These are phyloP conservation scores for Clarias gariepinus DNA, from an alignment of 2,113 vertebrate genomes.

Conservation along the genomic window DNA sequence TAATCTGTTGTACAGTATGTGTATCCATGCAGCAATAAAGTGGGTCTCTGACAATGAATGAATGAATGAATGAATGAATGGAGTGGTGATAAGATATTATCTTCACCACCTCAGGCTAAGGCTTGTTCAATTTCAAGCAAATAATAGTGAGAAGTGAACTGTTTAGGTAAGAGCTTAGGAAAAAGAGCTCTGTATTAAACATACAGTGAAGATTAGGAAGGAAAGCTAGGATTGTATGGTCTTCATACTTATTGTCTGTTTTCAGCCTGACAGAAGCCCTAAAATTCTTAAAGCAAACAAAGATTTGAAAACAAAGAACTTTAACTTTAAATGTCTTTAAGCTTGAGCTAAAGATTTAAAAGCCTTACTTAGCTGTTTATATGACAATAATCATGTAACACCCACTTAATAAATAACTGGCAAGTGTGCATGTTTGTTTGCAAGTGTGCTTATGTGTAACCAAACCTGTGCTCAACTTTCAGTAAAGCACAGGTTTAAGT, in stretches of 20 bases:
- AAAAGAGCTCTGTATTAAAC: neutral
- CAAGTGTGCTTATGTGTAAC: constrained; percentile 1
- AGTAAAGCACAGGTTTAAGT: neutral
- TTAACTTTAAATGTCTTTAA: neutral
- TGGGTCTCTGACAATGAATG: neutral
- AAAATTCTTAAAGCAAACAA: constrained; percentile 1
- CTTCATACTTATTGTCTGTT: neutral
- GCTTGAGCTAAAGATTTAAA: neutral
- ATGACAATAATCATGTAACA: constrained; percentile 5
- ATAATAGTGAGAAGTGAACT: neutral
- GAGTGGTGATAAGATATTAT: neutral
- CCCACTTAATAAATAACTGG: neutral
- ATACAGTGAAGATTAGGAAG: too few species aligned
- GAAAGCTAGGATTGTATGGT: neutral
- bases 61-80: neutral
- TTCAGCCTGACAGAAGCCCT: neutral
- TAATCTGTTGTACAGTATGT: neutral
- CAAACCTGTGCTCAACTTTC: constrained; percentile 33
- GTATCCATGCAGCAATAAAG: neutral
- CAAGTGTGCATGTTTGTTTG: constrained; percentile 26
- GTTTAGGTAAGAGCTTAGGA: neutral
- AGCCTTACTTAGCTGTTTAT: neutral
- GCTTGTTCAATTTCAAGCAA: neutral
- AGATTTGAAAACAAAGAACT: neutral
- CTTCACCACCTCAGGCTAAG: neutral